A percentile compares a stretch with the other conserved stretches of the same genome.
phyloP scores from a whole-genome alignment of 1,140 invertebrate genomes.

The Euschistus heros region DNA sequence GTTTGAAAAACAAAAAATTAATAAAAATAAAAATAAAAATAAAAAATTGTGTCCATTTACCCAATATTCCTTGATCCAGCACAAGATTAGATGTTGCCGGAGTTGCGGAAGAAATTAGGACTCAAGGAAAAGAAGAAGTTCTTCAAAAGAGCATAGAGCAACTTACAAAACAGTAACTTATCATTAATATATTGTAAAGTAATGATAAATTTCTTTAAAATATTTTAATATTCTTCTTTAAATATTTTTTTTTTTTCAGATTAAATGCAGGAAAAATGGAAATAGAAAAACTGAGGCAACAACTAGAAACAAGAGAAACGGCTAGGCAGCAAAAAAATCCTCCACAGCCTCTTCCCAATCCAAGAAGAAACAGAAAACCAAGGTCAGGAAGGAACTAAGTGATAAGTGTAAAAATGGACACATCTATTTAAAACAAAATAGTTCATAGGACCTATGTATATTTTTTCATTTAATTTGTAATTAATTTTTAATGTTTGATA shows the following conservation, averaged over 20 bases:
- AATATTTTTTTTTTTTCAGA: background rate
- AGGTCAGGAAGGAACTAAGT: slow-evolving; percentile 9
- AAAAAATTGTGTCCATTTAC: slow-evolving; percentile 3
- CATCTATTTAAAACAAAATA: too few relatives aligned
- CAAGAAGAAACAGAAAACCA: slow-evolving; percentile 2
- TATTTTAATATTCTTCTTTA: background rate
- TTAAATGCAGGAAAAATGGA: slow-evolving; percentile 11
- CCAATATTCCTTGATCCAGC: slow-evolving; percentile 13
- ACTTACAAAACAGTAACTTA: slow-evolving; percentile 9
- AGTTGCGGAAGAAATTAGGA: slow-evolving; percentile 7
- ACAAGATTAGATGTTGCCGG: slow-evolving; percentile 10
- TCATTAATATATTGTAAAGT: background rate
- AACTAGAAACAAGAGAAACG: background rate
- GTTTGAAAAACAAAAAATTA: too few relatives aligned
- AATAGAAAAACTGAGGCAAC: slow-evolving; percentile 6
- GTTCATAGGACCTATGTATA: too few relatives aligned
- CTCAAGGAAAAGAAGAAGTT: slow-evolving; percentile 5
- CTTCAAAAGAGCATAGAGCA: slow-evolving; percentile 1
- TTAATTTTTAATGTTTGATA: too few relatives aligned
- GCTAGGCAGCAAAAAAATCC: background rate
- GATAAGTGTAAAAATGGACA: too few relatives aligned
- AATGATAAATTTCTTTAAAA: background rate
- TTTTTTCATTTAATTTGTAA: too few relatives aligned
- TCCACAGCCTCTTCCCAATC: background rate
- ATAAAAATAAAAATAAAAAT: background rate